Base-by-base conservation (phyloP, 2,797 vertebrate species). In the Moxostoma hubbsi region DNA sequence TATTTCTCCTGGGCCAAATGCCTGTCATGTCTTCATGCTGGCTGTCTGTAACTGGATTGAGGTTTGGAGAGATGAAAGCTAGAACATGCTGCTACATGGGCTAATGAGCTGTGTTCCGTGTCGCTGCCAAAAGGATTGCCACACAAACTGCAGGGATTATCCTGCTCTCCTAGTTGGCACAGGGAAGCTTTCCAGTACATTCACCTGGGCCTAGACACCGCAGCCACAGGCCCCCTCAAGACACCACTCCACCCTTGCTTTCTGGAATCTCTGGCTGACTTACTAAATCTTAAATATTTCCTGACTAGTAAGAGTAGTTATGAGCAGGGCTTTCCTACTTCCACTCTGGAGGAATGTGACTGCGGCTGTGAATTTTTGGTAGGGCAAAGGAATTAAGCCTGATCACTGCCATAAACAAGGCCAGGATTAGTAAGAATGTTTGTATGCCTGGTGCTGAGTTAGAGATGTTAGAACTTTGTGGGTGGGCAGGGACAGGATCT, bases 111-210 rank as follows among this genome's bases (percentile, higher is more conserved):
- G 81, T 45, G 66, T 86, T 86, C 71, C 64, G 69, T 55, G 67
- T 80, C 53, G 82, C 77, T 86, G 85, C 92, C 90, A 91, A 90
- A 87, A 90, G 90, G 90, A 94, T 93, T 93, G 90, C 82, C 80
- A 86, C 85, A 66, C 81, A 86, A 87, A 89, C 81, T 86, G 74
- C 75, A 43, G 89, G 89, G 92, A 94, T 94, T 93, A 94, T 92
- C 91, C 88, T 82, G 85, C 63, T 18, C 86, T 75, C 82, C 82
- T 84, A 43, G 79, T 86, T 89, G 78, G n/a, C 85, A 65, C 66
- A 61, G 77, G 84, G 68, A 83, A 71, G 82, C 84, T 88, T 80
- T 82, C 81, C 53, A 86, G 79, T 81, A 84, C 49, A 57, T 70
- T 69, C 58, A 69, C 61, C 61, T 72, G 54, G 74, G 70, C 67